Base-by-base conservation (phyloP, 2,113 vertebrate genomes). In the Hystrix cristata region DNA sequence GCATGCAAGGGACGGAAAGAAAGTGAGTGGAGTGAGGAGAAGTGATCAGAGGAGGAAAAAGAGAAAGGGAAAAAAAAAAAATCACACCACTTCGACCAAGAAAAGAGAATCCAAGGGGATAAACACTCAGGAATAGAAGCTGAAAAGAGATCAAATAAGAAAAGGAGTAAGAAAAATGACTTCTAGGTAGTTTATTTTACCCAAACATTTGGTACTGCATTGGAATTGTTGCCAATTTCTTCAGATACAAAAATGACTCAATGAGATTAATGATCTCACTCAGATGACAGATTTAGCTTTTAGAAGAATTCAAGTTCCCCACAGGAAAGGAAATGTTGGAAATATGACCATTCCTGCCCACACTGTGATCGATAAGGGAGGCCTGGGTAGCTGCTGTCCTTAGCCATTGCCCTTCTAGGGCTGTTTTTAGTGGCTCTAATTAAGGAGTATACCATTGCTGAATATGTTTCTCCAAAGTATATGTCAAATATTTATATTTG, bases 211-310 rank as follows among this genome's bases (percentile, higher is more conserved):
- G 76, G 0, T 23, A 81, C 31, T 29, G 8, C 23, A 57, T 29
- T 57, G 46, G 16, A 96, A 89, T 72, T n/a, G 55, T 79, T 57
- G 79, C 31, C 60, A 81, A 5, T 81, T 59, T 95, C 81, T 90
- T 95, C 65, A 43, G 51, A 87, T 69, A 14, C 38, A 29, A 83
- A 57, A 96, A 93, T 71, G 87, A 89, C 51, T 89, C 51, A 74
- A 34, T 29, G 71, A 97, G 34, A 76, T 8, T 29, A 89, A 82
- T 81, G 94, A 51, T 92, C 65, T 48, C 31, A 87, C 78, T 90
- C 53, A 93, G 84, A 72, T 46, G 74, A 87, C 34, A 87, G 29
- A 16, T 25, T 95, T 69, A 91, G 18, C 15, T 78, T 91, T 95
- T 25, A 81, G 76, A 72, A 95, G 7, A 79, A 79, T 31, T 18